These are phyloP conservation scores for Etheostoma perlongum DNA, from an alignment of 2,797 vertebrate genomes.

Conservation along the genomic window DNA sequence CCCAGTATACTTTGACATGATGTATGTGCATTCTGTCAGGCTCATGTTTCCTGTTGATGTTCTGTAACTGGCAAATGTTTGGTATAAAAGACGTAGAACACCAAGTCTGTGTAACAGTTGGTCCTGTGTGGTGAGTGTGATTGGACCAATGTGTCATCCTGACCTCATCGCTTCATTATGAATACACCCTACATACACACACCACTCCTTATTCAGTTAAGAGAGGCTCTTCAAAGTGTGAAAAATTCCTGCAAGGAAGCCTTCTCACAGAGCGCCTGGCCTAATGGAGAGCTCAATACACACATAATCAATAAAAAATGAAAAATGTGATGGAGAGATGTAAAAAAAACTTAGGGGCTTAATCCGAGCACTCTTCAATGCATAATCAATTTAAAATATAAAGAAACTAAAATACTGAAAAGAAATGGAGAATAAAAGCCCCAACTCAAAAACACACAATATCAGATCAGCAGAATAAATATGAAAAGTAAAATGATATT, in stretches of 20 bases:
- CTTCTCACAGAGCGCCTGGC: neutral
- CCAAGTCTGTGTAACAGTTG: neutral
- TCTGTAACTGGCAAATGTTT: slow-evolving; percentile 11
- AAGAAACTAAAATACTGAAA: too few relatives aligned
- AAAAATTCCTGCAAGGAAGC: neutral
- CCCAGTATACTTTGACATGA: slow-evolving; percentile 5
- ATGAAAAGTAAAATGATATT: too few relatives aligned
- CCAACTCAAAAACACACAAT: too few relatives aligned
- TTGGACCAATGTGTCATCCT: slow-evolving; percentile 17
- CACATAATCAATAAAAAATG: too few relatives aligned
- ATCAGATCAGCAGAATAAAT: too few relatives aligned
- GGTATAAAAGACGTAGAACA: neutral
- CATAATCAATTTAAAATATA: too few relatives aligned
- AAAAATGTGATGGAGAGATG: too few relatives aligned
- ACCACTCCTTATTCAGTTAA: slow-evolving; percentile 12
- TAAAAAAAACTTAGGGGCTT: too few relatives aligned
- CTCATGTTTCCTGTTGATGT: slow-evolving; percentile 24
- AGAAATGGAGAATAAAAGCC: too few relatives aligned
- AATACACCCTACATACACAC: neutral
- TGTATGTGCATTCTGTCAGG: neutral
- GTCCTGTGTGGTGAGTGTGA: neutral
- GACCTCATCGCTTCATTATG: slow-evolving; percentile 13
- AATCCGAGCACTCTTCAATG: too few relatives aligned
- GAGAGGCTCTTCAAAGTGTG: slow-evolving; percentile 7
- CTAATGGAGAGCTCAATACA: too few relatives aligned